Percentiles rank a stretch among this genome's conserved stretches.
These are phyloP conservation scores for Avahi laniger DNA, from an alignment of 2,797 vertebrate species.

Conservation along the genomic window DNA sequence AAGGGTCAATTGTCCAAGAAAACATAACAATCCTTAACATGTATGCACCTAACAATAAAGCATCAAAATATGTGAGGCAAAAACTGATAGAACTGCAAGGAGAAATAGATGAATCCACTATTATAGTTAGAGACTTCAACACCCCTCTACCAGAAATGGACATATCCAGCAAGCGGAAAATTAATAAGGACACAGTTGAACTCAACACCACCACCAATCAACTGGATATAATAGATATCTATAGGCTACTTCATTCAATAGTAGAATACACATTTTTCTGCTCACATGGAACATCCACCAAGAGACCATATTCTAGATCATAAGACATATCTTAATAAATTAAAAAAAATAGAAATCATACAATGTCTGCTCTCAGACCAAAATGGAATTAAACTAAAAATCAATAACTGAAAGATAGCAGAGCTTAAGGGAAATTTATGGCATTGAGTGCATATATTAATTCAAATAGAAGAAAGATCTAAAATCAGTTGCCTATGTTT, in stretches of 20 bases:
- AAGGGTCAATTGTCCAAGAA: neutral
- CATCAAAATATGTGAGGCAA: neutral
- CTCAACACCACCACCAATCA: neutral
- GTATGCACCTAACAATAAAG: neutral
- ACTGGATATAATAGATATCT: neutral
- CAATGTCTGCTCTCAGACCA: neutral
- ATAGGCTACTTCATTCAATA: neutral
- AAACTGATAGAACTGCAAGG: neutral
- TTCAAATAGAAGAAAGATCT: neutral
- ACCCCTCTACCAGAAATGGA: neutral
- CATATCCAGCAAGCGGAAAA: neutral
- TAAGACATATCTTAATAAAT: neutral
- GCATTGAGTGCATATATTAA: neutral
- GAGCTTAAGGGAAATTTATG: neutral
- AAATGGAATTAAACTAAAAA: neutral
- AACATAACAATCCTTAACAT: neutral
- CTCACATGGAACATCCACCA: neutral
- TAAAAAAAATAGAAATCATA: neutral
- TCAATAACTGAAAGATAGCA: neutral
- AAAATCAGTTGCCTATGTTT: neutral
- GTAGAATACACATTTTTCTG: neutral
- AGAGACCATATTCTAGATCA: neutral
- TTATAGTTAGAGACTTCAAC: neutral
- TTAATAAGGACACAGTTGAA: neutral
- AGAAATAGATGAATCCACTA: neutral